These are phyloP conservation scores for Actias luna DNA, from an alignment of 2,888 invertebrate species.

Conservation along the genomic window DNA sequence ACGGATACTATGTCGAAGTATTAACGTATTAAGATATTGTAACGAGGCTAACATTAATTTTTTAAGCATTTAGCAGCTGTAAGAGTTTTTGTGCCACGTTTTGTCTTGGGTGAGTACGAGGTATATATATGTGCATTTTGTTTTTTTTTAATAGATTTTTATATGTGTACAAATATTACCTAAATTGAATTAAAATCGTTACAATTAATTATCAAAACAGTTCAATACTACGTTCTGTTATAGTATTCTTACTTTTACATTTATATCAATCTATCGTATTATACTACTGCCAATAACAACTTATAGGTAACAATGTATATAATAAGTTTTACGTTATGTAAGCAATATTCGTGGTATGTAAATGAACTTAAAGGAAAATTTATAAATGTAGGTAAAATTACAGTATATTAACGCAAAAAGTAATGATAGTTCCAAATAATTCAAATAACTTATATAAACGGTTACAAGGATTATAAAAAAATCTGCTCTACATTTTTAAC, in stretches of 20 bases:
- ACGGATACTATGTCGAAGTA: background rate
- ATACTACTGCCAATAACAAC: background rate
- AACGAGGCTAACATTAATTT: background rate
- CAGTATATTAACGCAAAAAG: too few relatives aligned
- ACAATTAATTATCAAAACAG: background rate
- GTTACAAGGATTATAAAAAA: too few relatives aligned
- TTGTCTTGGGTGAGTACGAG: background rate
- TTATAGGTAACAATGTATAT: background rate
- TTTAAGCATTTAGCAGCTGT: background rate
- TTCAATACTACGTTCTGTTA: background rate
- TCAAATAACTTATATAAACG: background rate
- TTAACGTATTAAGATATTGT: background rate
- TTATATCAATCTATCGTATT: background rate
- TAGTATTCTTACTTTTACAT: background rate
- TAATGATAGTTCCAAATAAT: too few relatives aligned
- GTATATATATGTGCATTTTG: background rate
- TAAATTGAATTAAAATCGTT: background rate
- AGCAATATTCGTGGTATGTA: background rate
- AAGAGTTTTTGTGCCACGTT: background rate
- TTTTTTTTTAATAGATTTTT: background rate
- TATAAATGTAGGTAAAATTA: slow-evolving; percentile 17
- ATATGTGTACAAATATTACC: background rate
- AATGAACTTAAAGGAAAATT: background rate
- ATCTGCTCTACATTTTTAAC: slow-evolving; percentile 17
- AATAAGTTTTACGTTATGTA: background rate